Evolutionary conservation across 2,888 invertebrate species (phyloP).

Genomic region (Ornithoptera alexandrae): DNA sequence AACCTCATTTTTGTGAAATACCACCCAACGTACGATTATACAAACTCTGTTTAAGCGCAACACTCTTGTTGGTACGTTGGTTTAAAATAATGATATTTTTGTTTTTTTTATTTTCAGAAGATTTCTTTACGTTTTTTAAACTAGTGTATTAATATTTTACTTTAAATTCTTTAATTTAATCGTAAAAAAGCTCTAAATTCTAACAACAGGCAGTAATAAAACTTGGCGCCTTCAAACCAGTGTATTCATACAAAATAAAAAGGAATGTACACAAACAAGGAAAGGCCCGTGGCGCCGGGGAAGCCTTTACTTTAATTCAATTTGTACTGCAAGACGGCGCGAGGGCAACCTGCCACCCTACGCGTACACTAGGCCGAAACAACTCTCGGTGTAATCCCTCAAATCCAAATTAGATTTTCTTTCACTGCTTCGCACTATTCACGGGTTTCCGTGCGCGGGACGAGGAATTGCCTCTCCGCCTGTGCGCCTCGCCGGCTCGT

Average conservation of each 20-base stretch:
- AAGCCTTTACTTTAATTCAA: conserved; percentile 63
- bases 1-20: too few species aligned
- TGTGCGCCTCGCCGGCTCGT: conserved; percentile 45
- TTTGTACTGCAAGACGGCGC: conserved; percentile 57
- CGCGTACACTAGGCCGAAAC: conserved; percentile 73
- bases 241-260: background rate
- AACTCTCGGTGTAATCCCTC: conserved; percentile 74
- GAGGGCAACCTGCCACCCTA: conserved; percentile 45
- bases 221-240: background rate
- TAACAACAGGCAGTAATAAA: too few species aligned
- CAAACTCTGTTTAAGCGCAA: too few species aligned
- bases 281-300: conserved; percentile 37
- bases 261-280: conserved; percentile 1
- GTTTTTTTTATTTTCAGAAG: too few species aligned
- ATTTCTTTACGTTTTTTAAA: too few species aligned
- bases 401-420: conserved; percentile 80
- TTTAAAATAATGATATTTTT: too few species aligned
- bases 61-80: too few species aligned
- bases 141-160: too few species aligned
- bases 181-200: too few species aligned
- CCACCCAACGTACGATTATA: too few species aligned
- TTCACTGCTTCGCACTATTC: conserved; percentile 72
- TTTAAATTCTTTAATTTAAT: too few species aligned
- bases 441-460: conserved; percentile 46
- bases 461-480: conserved; percentile 33